Evolutionary conservation across 2,888 invertebrate genomes (phyloP), one percentile per base, ranked within the genome.

Genomic region (Lycaena phlaeas): DNA sequence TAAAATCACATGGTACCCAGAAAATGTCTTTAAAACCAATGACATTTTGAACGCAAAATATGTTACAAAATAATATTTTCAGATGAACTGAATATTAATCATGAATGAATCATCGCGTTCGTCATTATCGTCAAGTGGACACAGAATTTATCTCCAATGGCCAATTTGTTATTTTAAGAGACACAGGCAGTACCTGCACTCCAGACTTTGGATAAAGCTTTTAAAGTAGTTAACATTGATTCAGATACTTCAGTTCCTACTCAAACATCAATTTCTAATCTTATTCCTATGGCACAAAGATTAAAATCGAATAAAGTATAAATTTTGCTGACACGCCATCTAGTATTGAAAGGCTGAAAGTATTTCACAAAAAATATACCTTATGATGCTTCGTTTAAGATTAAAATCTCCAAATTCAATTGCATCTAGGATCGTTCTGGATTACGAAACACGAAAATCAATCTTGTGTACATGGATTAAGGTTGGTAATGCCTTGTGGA

Each of bases 101-200:
- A n/a, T n/a, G n/a, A n/a, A n/a, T n/a, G n/a, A n/a, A n/a, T n/a
- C n/a, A n/a, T n/a, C n/a, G n/a, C n/a, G n/a, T n/a, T n/a, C n/a
- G n/a, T n/a, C n/a, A n/a, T n/a, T n/a, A n/a, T n/a, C 34, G 44
- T 44, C 38, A 46, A 42, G 46, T 43, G 45, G 39, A 31, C 38
- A 38, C 42, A 37, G 36, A 69, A 65, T 61, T 74, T 72, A 78
- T 79, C 78, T 72, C 48, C 55, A 68, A 72, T 76, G 72, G 76
- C 70, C 73, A 75, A 74, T 71, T 71, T 64, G 75, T 79, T 82
- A 82, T 82, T 81, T 82, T 78, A 57, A 72, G 82, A 76, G 82
- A 75, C 79, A 75, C 79, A 71, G 75, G 75, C 77, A 74, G 72
- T 74, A 79, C 78, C 81, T 79, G 81, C 81, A 81, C 81, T 81